Percentiles rank a stretch among this genome's conserved stretches.
These are phyloP conservation scores for Platyscapa corneri DNA, from an alignment of 1,140 invertebrate genomes.

Conservation along the genomic window DNA sequence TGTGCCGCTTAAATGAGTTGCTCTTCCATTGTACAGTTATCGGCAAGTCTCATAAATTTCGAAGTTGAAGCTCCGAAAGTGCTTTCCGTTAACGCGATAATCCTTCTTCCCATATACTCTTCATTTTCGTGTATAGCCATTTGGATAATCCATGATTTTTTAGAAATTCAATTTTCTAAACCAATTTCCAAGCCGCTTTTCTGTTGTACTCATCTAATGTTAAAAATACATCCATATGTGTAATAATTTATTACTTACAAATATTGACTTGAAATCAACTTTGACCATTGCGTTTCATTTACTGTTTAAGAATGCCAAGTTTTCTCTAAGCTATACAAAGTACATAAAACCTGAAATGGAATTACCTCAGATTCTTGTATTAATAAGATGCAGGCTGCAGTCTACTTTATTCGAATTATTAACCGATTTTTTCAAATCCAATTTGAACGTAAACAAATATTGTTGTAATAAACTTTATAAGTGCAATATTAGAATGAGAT, in stretches of 20 bases:
- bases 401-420: too few species aligned
- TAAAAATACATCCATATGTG: background rate
- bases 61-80: conserved; percentile 46
- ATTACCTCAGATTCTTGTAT: too few species aligned
- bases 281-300: too few species aligned
- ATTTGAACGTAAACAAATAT: too few species aligned
- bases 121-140: background rate
- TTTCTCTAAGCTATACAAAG: too few species aligned
- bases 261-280: too few species aligned
- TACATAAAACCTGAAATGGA: too few species aligned
- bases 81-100: conserved; percentile 47
- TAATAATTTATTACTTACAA: background rate
- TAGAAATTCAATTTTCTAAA: conserved; percentile 39
- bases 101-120: background rate
- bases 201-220: background rate
- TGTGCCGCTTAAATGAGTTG: background rate
- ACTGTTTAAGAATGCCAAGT: background rate
- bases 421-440: too few species aligned
- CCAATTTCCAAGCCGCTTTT: background rate
- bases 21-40: conserved; percentile 20
- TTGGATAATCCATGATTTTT: conserved; percentile 44
- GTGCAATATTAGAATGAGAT: too few species aligned
- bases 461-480: too few species aligned
- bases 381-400: too few species aligned
- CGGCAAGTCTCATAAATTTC: conserved; percentile 49